Percentiles rank a stretch among this genome's conserved stretches.
phyloP scores from a whole-genome alignment of 37 sponge, comb jelly and placozoan species.

The Oscarella lobularis region DNA sequence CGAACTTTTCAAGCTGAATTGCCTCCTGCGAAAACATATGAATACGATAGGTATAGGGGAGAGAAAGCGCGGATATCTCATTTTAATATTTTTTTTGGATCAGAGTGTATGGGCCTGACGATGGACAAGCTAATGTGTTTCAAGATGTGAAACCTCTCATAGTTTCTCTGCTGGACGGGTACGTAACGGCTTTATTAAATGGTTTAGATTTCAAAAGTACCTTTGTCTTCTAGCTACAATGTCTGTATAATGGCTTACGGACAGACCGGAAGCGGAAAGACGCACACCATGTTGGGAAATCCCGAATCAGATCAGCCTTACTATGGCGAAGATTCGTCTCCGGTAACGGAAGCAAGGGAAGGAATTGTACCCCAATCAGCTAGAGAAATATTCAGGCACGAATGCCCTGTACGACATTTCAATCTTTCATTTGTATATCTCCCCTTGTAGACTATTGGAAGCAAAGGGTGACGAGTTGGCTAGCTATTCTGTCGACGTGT shows the following conservation, averaged over 20 bases:
- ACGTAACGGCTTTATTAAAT: not conserved
- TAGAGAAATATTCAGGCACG: slow-evolving; percentile 37
- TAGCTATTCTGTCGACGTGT: slow-evolving; percentile 8
- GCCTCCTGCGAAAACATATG: slow-evolving; percentile 19
- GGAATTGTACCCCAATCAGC: slow-evolving; percentile 43
- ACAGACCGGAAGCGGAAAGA: slow-evolving; percentile 59
- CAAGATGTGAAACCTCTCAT: slow-evolving; percentile 37
- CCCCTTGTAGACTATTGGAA: slow-evolving; percentile 24
- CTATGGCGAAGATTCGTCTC: not conserved
- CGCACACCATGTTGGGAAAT: slow-evolving; percentile 55
- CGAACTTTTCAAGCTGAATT: slow-evolving; percentile 11
- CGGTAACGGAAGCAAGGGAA: not conserved
- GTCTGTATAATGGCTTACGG: slow-evolving; percentile 69
- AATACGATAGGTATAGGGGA: slow-evolving; percentile 31
- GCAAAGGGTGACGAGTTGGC: slow-evolving; percentile 11
- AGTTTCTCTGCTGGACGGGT: slow-evolving; percentile 55
- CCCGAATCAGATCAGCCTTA: not conserved
- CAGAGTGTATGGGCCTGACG: slow-evolving; percentile 28
- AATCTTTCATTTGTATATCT: no score
- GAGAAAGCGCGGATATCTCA: not conserved
- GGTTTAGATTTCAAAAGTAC: not conserved
- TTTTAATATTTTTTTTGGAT: not conserved
- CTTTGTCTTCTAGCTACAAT: slow-evolving; percentile 31
- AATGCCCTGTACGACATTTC: no score
- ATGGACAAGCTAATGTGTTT: slow-evolving; percentile 26